Evolutionary conservation across 2,113 vertebrate species (phyloP).

Genomic region (Paramormyrops kingsleyae): DNA sequence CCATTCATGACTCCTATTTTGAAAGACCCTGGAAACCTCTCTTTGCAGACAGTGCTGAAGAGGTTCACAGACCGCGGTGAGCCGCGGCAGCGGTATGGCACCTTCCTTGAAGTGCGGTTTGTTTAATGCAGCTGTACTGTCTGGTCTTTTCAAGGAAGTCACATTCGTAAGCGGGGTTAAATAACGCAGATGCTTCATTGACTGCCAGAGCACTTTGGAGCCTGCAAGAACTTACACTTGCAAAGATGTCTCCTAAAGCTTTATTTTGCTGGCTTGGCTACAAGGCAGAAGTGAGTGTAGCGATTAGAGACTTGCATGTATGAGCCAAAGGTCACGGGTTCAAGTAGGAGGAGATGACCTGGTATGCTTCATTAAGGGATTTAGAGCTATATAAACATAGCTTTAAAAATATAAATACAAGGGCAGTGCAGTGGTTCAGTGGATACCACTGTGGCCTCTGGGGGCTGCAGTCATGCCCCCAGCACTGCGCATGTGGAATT

Average conservation of each 20-base stretch:
- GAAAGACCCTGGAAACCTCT: neutral
- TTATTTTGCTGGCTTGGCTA: neutral
- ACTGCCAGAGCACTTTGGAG: neutral
- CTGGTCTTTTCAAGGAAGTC: neutral
- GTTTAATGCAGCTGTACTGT: conserved; percentile 4
- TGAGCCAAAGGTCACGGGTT: neutral
- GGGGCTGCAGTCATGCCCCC: neutral
- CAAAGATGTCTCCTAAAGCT: neutral
- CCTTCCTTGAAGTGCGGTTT: neutral
- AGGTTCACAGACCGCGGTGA: neutral
- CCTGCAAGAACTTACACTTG: neutral
- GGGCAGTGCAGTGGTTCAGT: neutral
- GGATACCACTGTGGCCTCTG: neutral
- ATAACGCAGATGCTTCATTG: conserved; percentile 9
- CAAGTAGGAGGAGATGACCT: neutral
- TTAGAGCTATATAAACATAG: conserved; percentile 2
- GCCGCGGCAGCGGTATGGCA: rapidly evolving
- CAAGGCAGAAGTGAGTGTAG: neutral
- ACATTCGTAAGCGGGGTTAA: conserved; percentile 6
- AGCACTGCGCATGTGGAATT: neutral
- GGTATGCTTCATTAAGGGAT: conserved; percentile 1
- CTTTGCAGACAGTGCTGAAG: neutral
- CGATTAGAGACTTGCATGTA: neutral
- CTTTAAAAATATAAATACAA: neutral
- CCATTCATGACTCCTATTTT: neutral